Evolutionary conservation across 1,140 invertebrate species (phyloP), one percentile per base, ranked within the genome.

Genomic region (Eulimnadia texana): DNA sequence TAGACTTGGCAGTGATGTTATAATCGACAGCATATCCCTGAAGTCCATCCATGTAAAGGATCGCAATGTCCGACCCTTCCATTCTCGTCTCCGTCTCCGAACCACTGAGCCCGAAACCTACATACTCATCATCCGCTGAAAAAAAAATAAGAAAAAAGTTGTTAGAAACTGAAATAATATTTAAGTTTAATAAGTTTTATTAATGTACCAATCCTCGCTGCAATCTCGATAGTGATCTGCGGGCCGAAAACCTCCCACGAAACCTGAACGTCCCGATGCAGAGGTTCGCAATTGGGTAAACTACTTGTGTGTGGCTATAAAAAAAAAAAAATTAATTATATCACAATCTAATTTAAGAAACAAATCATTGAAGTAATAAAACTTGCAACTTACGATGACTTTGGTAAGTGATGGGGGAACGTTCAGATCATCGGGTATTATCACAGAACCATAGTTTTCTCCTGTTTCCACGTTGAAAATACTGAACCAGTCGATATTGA

Each of bases 231-330:
- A 1, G 89, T 92, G 54, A 94, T 83, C 70, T 88, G 84, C n/a
- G 84, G 85, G 0, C 90, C 88, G 70, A 91, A 89, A 2, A 93
- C 82, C 70, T 93, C 88, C 90, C 90, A 94, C 10, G 84, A 83
- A 2, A 92, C 78, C 76, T 91, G 88, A 58, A 85, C 74, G 66
- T 88, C 80, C 71, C 83, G 83, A 71, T 93, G 90, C 3, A 93
- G 77, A 72, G 90, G 88, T 64, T 70, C 70, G 67, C 65, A 86
- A 71, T 92, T 90, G 54, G 89, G 88, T 58, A 92, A 73, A 23
- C 79, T 71, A 65, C 80, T 72, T 25, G 72, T 67, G 64, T 72
- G 66, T 63, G 68, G 67, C 71, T 70, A 61, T 28, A 65, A 66
- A 63, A 51, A 50, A 20, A 50, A 64, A 28, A 22, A n/a, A 56